A percentile compares a stretch with the other conserved stretches of the same genome.
phyloP scores from a whole-genome alignment of 2,113 vertebrate genomes.

The Brachionichthys hirsutus region DNA sequence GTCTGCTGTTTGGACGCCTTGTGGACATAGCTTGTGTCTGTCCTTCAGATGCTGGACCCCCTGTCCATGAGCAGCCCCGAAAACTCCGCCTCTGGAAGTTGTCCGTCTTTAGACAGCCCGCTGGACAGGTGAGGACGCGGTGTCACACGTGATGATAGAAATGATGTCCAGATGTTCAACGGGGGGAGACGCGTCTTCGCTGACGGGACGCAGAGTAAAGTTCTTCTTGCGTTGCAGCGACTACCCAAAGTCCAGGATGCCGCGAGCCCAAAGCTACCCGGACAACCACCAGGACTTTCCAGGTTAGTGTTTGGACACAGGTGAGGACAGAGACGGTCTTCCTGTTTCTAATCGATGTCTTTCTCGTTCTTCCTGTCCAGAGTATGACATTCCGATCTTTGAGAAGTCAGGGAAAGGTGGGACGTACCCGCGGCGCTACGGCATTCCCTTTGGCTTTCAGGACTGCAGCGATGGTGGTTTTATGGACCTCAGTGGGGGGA shows the following conservation, averaged over 20 bases:
- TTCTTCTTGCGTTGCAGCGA: slow-evolving; percentile 79
- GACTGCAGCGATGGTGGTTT: slow-evolving; percentile 88
- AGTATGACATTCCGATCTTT: slow-evolving; percentile 94
- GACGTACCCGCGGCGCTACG: slow-evolving; percentile 94
- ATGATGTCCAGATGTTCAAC: no score
- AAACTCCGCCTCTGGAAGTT: slow-evolving; percentile 98
- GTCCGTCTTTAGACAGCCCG: slow-evolving; percentile 97
- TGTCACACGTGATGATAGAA: no score
- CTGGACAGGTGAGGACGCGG: slow-evolving; percentile 86
- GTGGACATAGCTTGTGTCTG: not conserved
- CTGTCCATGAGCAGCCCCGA: slow-evolving; percentile 97
- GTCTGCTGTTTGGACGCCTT: not conserved
- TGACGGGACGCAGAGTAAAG: not conserved
- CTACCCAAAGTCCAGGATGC: slow-evolving; percentile 96
- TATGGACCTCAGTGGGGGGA: no score
- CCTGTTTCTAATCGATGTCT: not conserved
- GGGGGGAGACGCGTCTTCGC: no score
- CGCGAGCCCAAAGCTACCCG: slow-evolving; percentile 96
- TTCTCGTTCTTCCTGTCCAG: slow-evolving; percentile 60
- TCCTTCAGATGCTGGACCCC: slow-evolving; percentile 92
- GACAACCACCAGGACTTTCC: slow-evolving; percentile 98
- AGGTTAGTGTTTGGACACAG: slow-evolving; percentile 71
- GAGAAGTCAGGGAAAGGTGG: slow-evolving; percentile 97
- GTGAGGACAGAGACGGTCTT: not conserved
- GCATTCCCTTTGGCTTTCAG: slow-evolving; percentile 90